These are phyloP conservation scores for Phataginus tetradactyla DNA, from an alignment of 2,797 vertebrate species.

Conservation along the genomic window DNA sequence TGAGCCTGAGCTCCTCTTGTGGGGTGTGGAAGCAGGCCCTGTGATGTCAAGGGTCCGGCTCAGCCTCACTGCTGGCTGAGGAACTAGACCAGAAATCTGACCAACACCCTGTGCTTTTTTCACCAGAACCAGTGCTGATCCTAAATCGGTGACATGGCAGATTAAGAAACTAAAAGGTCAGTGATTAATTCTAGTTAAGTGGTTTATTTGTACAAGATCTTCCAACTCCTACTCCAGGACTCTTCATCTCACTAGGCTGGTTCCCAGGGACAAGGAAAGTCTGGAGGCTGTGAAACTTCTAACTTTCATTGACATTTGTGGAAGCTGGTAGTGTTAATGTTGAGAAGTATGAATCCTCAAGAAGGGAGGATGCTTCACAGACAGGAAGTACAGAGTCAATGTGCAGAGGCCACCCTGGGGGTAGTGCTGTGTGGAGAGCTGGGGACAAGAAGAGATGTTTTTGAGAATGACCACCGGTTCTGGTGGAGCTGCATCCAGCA, in stretches of 20 bases:
- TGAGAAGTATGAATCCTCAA: neutral
- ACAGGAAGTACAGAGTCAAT: neutral
- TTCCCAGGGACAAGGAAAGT: neutral
- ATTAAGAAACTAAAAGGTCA: conserved; percentile 20
- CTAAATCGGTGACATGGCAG: neutral
- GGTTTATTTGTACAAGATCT: conserved; percentile 26
- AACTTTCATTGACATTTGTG: neutral
- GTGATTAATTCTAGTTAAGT: neutral
- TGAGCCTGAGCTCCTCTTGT: neutral
- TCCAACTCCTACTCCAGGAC: neutral
- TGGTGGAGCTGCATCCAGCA: neutral
- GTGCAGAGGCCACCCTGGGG: neutral
- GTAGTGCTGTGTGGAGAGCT: neutral
- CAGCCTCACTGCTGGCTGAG: neutral
- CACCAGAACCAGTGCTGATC: neutral
- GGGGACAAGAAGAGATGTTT: neutral
- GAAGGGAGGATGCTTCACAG: neutral
- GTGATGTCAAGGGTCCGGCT: neutral
- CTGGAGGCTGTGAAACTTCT: neutral
- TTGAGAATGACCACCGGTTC: neutral
- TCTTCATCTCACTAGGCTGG: neutral
- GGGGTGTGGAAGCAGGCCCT: neutral
- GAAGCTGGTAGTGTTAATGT: neutral
- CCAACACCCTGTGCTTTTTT: neutral
- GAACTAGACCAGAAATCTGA: neutral